Base-by-base conservation (phyloP, 2,797 vertebrate genomes). In the Menidia menidia region DNA sequence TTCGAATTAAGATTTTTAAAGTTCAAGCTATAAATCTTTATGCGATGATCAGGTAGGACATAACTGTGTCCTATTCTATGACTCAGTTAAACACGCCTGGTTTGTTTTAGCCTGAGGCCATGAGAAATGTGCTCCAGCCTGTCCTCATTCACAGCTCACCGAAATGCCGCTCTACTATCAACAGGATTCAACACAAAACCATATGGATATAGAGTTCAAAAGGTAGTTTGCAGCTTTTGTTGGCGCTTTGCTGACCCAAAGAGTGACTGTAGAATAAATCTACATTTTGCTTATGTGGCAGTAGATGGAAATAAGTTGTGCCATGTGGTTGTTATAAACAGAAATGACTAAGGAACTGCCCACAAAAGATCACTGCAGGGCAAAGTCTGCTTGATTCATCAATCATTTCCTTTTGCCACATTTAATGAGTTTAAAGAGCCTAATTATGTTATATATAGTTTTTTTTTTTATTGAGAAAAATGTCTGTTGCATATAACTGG, bases 51-150 rank as follows among this genome's bases (percentile, higher is more conserved):
- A 64, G 1, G 44, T 62, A n/a, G 16, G 58, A 54, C 1, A 0
- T 1, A 1, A 18, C 51, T 73, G 4, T 50, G 62, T 78, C 54
- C 19, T 4, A 63, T 11, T 50, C 45, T 30, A 54, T 76, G 41
- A 81, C 51, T 78, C 44, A 81, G 53, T 31, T 11, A 50, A 48
- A 13, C 14, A 30, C 44, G 43, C 50, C 41, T 68, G 62, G 18
- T 71, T 56, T 42, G 41, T 69, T 62, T 14, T 60, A 42, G 48
- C 81, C 60, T 32, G 53, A 71, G 64, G 66, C 53, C 30, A 31
- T 35, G 18, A 7, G 4, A 7, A 15, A 84, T 60, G 60, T 60
- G 87, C 81, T 81, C 64, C 70, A 75, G 18, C 83, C 47, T 80
- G 86, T 55, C 13, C 16, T 59, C 32, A 48, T 45, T n/a, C n/a